Conservation (phyloP, 2,888 invertebrate genomes). For the Tetranychus piercei region DNA sequence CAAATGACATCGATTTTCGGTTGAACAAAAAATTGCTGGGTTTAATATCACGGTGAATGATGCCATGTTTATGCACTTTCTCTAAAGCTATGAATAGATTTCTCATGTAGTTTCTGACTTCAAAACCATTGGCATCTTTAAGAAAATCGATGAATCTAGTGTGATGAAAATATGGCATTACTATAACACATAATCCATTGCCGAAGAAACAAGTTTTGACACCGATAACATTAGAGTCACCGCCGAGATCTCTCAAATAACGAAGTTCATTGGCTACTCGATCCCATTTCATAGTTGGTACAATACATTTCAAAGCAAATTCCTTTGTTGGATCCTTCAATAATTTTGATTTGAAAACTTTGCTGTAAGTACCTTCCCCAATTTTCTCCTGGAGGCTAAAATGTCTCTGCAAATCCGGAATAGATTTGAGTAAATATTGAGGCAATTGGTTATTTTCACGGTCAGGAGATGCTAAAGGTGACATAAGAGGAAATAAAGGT, state of each 20-base stretch:
- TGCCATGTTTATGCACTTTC: conserved; percentile 59
- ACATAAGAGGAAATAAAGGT: background rate
- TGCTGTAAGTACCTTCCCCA: conserved; percentile 49
- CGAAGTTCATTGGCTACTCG: conserved; percentile 57
- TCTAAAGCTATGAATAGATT: conserved; percentile 56
- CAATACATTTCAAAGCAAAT: conserved; percentile 67
- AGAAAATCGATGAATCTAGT: conserved; percentile 61
- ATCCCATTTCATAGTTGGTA: conserved; percentile 65
- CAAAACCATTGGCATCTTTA: conserved; percentile 34
- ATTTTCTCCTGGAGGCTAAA: conserved; percentile 25
- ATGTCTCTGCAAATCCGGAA: conserved; percentile 24
- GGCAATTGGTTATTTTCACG: background rate
- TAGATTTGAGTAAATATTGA: conserved; percentile 18
- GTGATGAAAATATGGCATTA: conserved; percentile 74
- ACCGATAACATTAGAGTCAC: conserved; percentile 58
- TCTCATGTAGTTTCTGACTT: conserved; percentile 57
- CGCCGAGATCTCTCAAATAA: conserved; percentile 40
- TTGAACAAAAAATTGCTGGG: conserved; percentile 79
- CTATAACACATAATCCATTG: conserved; percentile 59
- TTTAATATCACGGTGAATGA: conserved; percentile 76
- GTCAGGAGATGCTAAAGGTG: background rate
- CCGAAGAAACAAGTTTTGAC: conserved; percentile 56
- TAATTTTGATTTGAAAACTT: conserved; percentile 57
- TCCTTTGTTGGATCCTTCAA: conserved; percentile 34
- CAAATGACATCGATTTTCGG: conserved; percentile 38